Base-by-base conservation (phyloP, 2,113 vertebrate species). In the Ictidomys tridecemlineatus region DNA sequence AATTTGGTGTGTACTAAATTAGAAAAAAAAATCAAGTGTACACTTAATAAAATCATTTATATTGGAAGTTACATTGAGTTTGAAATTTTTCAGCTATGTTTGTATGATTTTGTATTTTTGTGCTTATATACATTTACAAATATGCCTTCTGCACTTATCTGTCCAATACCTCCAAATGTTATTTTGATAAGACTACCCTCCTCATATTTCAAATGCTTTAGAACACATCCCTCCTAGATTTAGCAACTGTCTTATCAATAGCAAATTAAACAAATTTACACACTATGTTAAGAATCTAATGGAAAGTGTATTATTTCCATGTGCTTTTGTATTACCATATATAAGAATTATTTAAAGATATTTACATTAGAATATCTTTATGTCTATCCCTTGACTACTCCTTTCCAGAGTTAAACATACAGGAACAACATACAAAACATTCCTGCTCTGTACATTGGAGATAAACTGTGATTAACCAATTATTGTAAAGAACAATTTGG, bases 401-500 rank as follows among this genome's bases (percentile, higher is more conserved):
- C 2, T 51, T 95, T 94, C 45, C 78, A n/a, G 5, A 91, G 34
- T 74, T 90, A 74, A 4, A 51, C 10, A 86, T 84, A 67, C 34
- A 85, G 32, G 32, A 14, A 61, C 10, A 80, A 5, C 8, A 48
- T 85, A 37, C 3, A 20, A n/a, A 42, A 85, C 2, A 30, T 5
- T 39, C 24, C 8, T 61, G 7, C 11, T 78, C 4, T 5, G 42
- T 17, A 26, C 5, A 39, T 67, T 45, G 4, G 32, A 72, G 56
- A 93, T 22, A 74, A 94, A n/a, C 1, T 2, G 24, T 76, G 65
- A 70, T 65, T 2, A 39, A 16, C 69, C 4, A 39, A 16, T 88
- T 85, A 53, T 6, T 28, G 58, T 73, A 97, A 97, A 92, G 26
- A 76, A 34, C 26, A 92, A 58, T n/a, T 20, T 76, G 65, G 65